Evolutionary conservation across 2,113 vertebrate species (phyloP), one percentile per base, ranked within the genome.

Genomic region (Paraplagusia blochii): DNA sequence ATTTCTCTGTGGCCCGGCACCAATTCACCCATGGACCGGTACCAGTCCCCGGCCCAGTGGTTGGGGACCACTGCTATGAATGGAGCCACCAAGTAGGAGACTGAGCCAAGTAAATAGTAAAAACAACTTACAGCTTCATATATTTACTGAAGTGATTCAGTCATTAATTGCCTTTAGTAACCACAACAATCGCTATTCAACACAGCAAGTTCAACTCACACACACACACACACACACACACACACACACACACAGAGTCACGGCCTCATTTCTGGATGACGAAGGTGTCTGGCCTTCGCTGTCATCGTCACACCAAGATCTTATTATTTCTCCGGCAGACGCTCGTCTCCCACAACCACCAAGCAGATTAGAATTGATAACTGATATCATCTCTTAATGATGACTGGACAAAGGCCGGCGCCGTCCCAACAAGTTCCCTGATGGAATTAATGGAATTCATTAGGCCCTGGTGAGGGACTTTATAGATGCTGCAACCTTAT

Each of bases 401-500:
- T 74, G 80, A 66, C 84, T 72, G 77, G 82, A 88, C 74, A 89
- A 87, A 87, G 82, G 80, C 82, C 75, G 80, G 11, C 57, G 66
- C 71, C 78, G 63, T 83, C 80, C 80, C 82, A 76, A 86, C 77
- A 76, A 87, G 82, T 79, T 77, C 74, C 65, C 16, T 60, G 71
- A 85, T 84, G 86, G 83, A 88, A 87, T 86, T 88, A 87, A 91
- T 86, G 73, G 69, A 84, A 84, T 89, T 89, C 88, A 91, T 90
- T 90, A 88, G 77, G 74, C 74, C 58, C 75, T 72, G 69, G 72
- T 76, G 69, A 84, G 79, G 82, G 81, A 63, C 77, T 72, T 84
- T 80, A 85, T 76, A 74, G 80, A 84, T 80, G 68, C 61, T 48
- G 58, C 56, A 63, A 87, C 82, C 87, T 88, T 85, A 87, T 88